Base-by-base conservation (phyloP, 2,797 vertebrate species). In the Lepus oiostolus region DNA sequence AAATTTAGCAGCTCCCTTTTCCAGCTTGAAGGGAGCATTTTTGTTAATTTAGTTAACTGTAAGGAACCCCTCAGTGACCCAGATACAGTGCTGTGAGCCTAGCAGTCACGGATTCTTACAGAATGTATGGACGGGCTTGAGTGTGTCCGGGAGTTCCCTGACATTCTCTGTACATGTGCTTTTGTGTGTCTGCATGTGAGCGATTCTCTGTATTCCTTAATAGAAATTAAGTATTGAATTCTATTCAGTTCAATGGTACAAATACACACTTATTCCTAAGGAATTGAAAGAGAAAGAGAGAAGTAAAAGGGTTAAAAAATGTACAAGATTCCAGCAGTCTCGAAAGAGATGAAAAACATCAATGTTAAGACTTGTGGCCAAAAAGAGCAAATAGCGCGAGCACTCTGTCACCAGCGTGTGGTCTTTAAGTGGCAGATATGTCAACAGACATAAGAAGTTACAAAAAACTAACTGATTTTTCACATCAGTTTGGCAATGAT, bases 321-420 rank as follows among this genome's bases (percentile, higher is more conserved):
- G 16, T 42, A 0, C 79, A 71, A 38, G 93, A 81, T 74, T 28
- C 63, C 11, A 85, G 32, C 54, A 58, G 54, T 58, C 81, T 68
- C 35, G 74, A 87, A 85, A 72, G 19, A 89, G 71, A 68, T 77
- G 50, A 47, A 86, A 93, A 93, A 85, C 42, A 60, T 91, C 62
- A 81, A 2, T 72, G 3, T 70, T 8, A 47, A 94, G 77, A 52
- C 2, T 0, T 60, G 8, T 1, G 75, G 42, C 26, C 28, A 52
- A 47, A 58, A 87, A 42, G 13, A 79, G 26, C 52, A 90, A 76
- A 81, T 22, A 88, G 16, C 62, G 85, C 0, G 47, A 80, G 67
- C 17, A 52, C 28, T 26, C 2, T 63, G 42, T 77, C 62, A 60
- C 67, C 63, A 70, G 32, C 47, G 12, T 72, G 26, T 88, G 62